phyloP scores from a whole-genome alignment of 1,140 invertebrate genomes.

The Bombus impatiens region DNA sequence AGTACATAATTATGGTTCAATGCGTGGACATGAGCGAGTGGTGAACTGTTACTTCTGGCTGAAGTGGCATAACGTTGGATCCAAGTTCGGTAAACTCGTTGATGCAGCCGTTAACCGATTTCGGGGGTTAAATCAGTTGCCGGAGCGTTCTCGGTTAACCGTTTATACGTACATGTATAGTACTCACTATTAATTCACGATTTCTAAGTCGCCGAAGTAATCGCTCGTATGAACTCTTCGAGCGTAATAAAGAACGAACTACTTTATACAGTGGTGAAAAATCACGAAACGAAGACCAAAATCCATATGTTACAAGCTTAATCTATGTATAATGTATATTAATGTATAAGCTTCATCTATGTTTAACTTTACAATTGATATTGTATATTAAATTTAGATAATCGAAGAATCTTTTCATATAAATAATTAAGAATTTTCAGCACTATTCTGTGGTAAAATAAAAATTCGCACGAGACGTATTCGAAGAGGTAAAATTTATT shows the following conservation, averaged over 20 bases:
- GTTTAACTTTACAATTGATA: too few relatives aligned
- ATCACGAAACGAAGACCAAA: background rate
- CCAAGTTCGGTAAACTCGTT: slow-evolving; percentile 39
- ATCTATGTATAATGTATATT: too few relatives aligned
- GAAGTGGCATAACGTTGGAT: slow-evolving; percentile 46
- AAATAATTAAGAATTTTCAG: too few relatives aligned
- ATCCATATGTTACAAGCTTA: background rate
- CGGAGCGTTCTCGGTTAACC: background rate
- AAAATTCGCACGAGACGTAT: background rate
- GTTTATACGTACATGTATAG: background rate
- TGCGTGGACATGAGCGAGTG: too few relatives aligned
- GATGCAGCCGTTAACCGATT: slow-evolving; percentile 47
- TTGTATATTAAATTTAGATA: too few relatives aligned
- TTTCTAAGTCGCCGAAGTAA: slow-evolving; percentile 21
- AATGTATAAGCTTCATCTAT: background rate
- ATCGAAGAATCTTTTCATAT: too few relatives aligned
- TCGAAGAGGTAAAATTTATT: background rate
- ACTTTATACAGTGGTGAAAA: background rate
- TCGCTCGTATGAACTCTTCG: slow-evolving; percentile 17
- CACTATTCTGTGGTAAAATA: too few relatives aligned
- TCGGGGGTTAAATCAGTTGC: slow-evolving; percentile 30
- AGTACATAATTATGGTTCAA: background rate
- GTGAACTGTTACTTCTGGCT: slow-evolving; percentile 46
- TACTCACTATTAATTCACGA: slow-evolving; percentile 44
- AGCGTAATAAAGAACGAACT: slow-evolving; percentile 27